Percentiles rank a stretch among this genome's conserved stretches.
Conservation (phyloP, 1,140 invertebrate genomes). For the Danaus melanippus region DNA sequence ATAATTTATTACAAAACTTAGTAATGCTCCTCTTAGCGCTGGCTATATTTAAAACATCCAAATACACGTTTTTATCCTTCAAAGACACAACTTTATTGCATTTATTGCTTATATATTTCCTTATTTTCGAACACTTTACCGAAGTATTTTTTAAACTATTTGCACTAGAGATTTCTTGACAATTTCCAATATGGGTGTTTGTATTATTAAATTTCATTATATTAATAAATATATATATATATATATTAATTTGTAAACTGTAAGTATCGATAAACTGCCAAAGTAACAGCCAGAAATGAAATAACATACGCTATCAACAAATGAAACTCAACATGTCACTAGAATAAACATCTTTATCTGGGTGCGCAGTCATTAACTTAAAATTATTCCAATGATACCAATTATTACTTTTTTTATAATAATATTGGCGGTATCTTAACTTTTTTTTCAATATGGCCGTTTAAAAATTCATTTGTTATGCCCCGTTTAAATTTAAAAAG, state of each 20-base stretch:
- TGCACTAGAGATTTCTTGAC: slow-evolving; percentile 28
- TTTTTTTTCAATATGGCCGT: too few relatives aligned
- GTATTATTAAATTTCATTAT: slow-evolving; percentile 23
- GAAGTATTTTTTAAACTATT: slow-evolving; percentile 16
- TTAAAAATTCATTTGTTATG: too few relatives aligned
- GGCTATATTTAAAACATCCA: slow-evolving; percentile 44
- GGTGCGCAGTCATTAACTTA: slow-evolving; percentile 42
- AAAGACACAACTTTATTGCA: slow-evolving; percentile 27
- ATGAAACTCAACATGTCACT: slow-evolving; percentile 20
- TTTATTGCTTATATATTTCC: slow-evolving; percentile 39
- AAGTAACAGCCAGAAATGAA: slow-evolving; percentile 13
- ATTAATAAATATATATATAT: slow-evolving; percentile 1
- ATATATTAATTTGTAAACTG: slow-evolving; percentile 3
- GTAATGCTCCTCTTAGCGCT: slow-evolving; percentile 50
- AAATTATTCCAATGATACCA: slow-evolving; percentile 17
- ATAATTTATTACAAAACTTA: slow-evolving; percentile 41
- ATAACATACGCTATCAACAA: slow-evolving; percentile 18
- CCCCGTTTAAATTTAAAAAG: too few relatives aligned
- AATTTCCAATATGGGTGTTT: slow-evolving; percentile 27
- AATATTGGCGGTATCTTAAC: too few relatives aligned
- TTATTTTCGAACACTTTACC: slow-evolving; percentile 37
- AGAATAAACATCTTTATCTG: slow-evolving; percentile 57
- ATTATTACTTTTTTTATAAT: slow-evolving; percentile 8
- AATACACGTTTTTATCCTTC: slow-evolving; percentile 42
- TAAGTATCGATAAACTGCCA: background rate